phyloP scores from a whole-genome alignment of 1,140 invertebrate species.

The Linepithema humile region DNA sequence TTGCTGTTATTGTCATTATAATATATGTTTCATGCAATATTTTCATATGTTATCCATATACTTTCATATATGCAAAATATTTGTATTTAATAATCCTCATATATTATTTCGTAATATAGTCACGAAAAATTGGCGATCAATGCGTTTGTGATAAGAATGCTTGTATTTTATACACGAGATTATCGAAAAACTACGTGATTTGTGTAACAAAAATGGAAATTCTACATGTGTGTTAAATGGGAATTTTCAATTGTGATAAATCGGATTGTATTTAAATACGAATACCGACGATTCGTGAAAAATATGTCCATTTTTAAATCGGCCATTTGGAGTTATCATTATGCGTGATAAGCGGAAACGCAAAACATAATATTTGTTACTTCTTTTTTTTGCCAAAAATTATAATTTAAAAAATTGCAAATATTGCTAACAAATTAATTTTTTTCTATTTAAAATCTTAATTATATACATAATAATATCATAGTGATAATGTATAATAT shows the following conservation, averaged over 20 bases:
- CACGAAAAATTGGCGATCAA: constrained; percentile 21
- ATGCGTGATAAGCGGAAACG: constrained; percentile 23
- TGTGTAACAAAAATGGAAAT: constrained; percentile 2
- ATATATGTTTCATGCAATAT: too few species aligned
- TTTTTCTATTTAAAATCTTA: not conserved
- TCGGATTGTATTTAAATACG: constrained; percentile 14
- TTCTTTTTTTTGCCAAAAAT: not conserved
- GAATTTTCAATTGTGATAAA: constrained; percentile 46
- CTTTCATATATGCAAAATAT: not conserved
- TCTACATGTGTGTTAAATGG: constrained; percentile 5
- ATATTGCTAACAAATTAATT: not conserved
- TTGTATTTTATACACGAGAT: constrained; percentile 32
- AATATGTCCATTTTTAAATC: not conserved
- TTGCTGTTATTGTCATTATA: too few species aligned
- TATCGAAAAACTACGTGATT: not conserved
- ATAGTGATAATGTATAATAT: not conserved
- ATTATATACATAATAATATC: not conserved
- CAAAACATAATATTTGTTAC: not conserved
- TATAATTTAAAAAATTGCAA: not conserved
- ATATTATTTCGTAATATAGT: constrained; percentile 7
- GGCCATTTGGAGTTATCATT: not conserved
- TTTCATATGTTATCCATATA: not conserved
- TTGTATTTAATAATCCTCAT: constrained; percentile 5
- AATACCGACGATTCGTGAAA: not conserved
- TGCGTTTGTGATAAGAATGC: not conserved